Percentiles rank a stretch among this genome's conserved stretches.
Conservation (phyloP, 2,113 vertebrate genomes). For the Alaudala cheleensis region DNA sequence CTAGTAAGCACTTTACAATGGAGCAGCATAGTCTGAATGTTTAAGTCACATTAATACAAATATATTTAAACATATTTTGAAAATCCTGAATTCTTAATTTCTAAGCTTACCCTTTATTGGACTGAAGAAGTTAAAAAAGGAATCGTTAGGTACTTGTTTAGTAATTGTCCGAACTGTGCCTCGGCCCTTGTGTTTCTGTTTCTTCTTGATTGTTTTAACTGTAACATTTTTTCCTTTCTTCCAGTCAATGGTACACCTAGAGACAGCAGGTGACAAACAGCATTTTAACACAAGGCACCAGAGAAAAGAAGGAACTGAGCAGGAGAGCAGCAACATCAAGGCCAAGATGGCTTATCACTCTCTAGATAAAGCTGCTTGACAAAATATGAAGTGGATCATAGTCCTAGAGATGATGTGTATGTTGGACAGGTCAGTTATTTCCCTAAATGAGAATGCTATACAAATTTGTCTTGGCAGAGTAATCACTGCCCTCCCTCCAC, state of each 20-base stretch:
- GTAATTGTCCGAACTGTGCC: slow-evolving; percentile 94
- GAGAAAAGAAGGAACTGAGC: neutral
- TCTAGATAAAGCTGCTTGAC: neutral
- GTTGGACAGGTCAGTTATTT: neutral
- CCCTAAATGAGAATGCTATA: neutral
- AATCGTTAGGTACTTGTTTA: slow-evolving; percentile 94
- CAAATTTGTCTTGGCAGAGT: neutral
- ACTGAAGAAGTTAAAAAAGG: slow-evolving; percentile 98
- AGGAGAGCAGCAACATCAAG: neutral
- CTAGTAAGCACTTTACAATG: neutral
- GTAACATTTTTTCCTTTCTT: slow-evolving; percentile 98
- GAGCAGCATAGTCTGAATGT: neutral
- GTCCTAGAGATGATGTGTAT: neutral
- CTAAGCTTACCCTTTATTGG: slow-evolving; percentile 86
- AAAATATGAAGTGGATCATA: neutral
- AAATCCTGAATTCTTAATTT: neutral
- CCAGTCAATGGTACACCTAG: slow-evolving; percentile 95
- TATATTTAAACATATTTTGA: neutral
- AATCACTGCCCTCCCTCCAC: neutral
- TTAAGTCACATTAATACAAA: neutral
- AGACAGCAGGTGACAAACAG: neutral
- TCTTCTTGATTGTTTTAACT: slow-evolving; percentile 96
- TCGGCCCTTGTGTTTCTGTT: slow-evolving; percentile 98
- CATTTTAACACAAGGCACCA: neutral
- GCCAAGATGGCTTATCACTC: neutral